Conservation (phyloP, 2,113 vertebrate species). For the Polyodon spathula region DNA sequence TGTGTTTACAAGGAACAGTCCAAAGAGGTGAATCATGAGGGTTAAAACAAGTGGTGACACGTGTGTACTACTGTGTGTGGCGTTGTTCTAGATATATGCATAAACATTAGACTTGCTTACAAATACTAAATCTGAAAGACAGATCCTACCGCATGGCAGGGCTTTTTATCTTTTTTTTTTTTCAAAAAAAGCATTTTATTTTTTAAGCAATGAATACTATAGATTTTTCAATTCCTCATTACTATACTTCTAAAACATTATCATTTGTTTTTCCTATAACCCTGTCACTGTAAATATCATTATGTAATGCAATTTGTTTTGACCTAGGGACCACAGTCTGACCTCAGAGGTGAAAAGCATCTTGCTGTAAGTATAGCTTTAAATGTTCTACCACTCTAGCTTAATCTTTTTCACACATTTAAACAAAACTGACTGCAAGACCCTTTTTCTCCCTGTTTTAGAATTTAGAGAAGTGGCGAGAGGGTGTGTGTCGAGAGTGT, state of each 20-base stretch:
- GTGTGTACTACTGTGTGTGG: too few relatives aligned
- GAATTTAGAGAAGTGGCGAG: conserved; percentile 60
- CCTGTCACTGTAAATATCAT: background rate
- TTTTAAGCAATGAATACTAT: too few relatives aligned
- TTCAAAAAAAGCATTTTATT: too few relatives aligned
- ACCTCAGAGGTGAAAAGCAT: conserved; percentile 37
- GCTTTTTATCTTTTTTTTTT: too few relatives aligned
- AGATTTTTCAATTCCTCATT: too few relatives aligned
- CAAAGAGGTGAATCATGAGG: conserved; percentile 53
- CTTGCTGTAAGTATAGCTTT: conserved; percentile 33
- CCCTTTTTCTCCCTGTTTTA: conserved; percentile 28
- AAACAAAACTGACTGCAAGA: background rate
- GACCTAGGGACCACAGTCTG: conserved; percentile 28
- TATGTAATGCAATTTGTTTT: background rate
- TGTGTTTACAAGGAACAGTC: conserved; percentile 61
- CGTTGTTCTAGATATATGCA: too few relatives aligned
- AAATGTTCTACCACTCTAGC: background rate
- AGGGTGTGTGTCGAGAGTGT: conserved; percentile 64
- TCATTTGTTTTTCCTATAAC: background rate
- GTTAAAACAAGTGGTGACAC: background rate
- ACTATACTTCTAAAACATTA: too few relatives aligned
- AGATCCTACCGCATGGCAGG: too few relatives aligned
- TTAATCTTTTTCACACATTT: background rate
- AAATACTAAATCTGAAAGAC: too few relatives aligned
- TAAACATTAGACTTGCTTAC: too few relatives aligned